Percentiles rank a stretch among this genome's conserved stretches.
Conservation (phyloP, 35 echinoderm and acorn worm genomes). For the Apostichopus parvimensis region DNA sequence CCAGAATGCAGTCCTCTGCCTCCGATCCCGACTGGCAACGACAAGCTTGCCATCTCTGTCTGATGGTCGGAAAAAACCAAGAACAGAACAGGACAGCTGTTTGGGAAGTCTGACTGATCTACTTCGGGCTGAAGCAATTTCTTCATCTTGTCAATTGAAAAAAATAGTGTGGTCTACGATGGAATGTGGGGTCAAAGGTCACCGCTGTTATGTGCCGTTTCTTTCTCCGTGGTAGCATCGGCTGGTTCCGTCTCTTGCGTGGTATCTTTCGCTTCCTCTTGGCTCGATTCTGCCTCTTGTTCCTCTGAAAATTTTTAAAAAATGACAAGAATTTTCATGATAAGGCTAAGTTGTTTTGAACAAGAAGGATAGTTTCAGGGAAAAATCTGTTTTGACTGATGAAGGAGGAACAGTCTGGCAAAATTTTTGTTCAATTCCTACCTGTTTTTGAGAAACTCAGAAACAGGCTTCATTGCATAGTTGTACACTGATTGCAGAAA, state of each 20-base stretch:
- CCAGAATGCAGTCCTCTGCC: neutral
- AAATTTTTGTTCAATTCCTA: too few species aligned
- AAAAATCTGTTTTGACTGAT: too few species aligned
- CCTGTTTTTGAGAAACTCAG: too few species aligned
- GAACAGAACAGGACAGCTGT: neutral
- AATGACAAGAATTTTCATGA: too few species aligned
- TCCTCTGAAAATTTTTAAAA: neutral
- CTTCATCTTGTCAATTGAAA: neutral
- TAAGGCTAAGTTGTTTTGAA: too few species aligned
- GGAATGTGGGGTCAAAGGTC: slow-evolving; percentile 34
- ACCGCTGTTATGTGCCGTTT: slow-evolving; percentile 33
- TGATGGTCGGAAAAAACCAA: neutral
- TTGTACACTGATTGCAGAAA: too few species aligned
- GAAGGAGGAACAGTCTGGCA: too few species aligned
- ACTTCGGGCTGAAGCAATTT: neutral
- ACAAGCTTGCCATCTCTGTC: neutral
- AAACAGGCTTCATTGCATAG: too few species aligned
- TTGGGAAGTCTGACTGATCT: neutral
- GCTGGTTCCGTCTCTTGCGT: slow-evolving; percentile 16
- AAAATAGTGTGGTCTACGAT: neutral
- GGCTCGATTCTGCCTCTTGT: neutral
- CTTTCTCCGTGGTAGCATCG: slow-evolving; percentile 8
- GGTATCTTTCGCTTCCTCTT: neutral
- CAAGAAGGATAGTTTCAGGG: too few species aligned
- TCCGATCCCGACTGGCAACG: neutral